Evolutionary conservation across 2,797 vertebrate species (phyloP).

Genomic region (Odontamblyopus lacepedii): DNA sequence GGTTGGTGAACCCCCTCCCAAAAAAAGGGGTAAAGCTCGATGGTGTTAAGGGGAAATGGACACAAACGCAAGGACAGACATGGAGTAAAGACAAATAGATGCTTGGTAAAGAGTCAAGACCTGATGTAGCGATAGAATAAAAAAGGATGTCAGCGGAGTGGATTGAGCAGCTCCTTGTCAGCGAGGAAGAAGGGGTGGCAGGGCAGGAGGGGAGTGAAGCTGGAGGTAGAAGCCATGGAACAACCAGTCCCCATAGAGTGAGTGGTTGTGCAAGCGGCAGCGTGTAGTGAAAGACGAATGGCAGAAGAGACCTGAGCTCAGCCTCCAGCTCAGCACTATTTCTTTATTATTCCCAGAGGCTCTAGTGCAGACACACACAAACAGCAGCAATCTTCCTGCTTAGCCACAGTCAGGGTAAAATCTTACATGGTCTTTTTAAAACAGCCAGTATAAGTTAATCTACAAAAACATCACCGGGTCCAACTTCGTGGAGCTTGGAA

Average conservation of each 20-base stretch:
- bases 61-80: slow-evolving; percentile 76
- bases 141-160: slow-evolving; percentile 55
- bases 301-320: slow-evolving; percentile 66
- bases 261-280: slow-evolving; percentile 31
- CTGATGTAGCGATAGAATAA: slow-evolving; percentile 58
- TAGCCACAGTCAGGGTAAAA: slow-evolving; percentile 38
- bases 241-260: slow-evolving; percentile 54
- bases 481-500: slow-evolving; percentile 44
- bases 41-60: slow-evolving; percentile 67
- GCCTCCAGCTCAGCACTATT: slow-evolving; percentile 72
- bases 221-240: slow-evolving; percentile 59
- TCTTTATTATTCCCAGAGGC: slow-evolving; percentile 64
- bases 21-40: slow-evolving; percentile 30
- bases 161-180: slow-evolving; percentile 44
- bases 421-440: slow-evolving; percentile 46
- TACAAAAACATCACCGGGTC: slow-evolving; percentile 40
- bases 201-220: slow-evolving; percentile 54
- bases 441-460: slow-evolving; percentile 28
- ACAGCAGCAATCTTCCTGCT: slow-evolving; percentile 57
- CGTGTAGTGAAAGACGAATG: slow-evolving; percentile 38
- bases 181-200: slow-evolving; percentile 41
- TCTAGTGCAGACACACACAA: slow-evolving; percentile 58
- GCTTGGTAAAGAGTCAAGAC: slow-evolving; percentile 81
- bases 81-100: slow-evolving; percentile 79
- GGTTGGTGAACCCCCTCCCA: slow-evolving; percentile 47